A percentile compares a stretch with the other conserved stretches of the same genome.
These are phyloP conservation scores for Todiramphus chloris DNA, from an alignment of 2,113 vertebrate genomes.

Conservation along the genomic window DNA sequence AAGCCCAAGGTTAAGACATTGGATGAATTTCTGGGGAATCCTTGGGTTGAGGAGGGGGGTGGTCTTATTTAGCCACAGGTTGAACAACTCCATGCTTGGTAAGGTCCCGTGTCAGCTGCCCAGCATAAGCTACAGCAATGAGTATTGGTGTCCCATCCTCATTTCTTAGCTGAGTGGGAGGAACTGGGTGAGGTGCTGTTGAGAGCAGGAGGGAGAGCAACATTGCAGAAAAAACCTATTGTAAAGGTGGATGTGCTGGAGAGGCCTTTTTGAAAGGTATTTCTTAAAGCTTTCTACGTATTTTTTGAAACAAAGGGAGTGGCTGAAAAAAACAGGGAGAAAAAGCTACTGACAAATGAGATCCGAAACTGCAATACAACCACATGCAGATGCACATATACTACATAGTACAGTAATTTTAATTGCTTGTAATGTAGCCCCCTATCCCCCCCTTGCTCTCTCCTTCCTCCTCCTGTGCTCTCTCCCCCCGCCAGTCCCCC, in stretches of 20 bases:
- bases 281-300: background rate
- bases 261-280: background rate
- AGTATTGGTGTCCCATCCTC: too few relatives aligned
- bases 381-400: background rate
- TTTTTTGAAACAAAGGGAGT: conserved; percentile 57
- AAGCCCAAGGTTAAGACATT: background rate
- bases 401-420: conserved; percentile 60
- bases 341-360: conserved; percentile 18
- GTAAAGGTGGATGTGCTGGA: background rate
- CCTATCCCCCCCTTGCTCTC: conserved; percentile 9
- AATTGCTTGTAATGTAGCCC: conserved; percentile 74
- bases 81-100: accelerated
- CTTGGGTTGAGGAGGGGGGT: background rate
- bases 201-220: background rate
- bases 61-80: accelerated
- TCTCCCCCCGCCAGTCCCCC: background rate
- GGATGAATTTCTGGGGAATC: accelerated
- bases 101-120: background rate
- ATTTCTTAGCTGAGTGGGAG: background rate
- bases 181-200: background rate
- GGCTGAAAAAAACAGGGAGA: background rate
- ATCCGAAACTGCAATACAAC: background rate
- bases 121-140: background rate
- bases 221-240: background rate
- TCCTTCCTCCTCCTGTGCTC: conserved; percentile 1